Percentiles rank a stretch among this genome's conserved stretches.
Conservation (phyloP, 2,888 invertebrate genomes). For the Beris morrisii region DNA sequence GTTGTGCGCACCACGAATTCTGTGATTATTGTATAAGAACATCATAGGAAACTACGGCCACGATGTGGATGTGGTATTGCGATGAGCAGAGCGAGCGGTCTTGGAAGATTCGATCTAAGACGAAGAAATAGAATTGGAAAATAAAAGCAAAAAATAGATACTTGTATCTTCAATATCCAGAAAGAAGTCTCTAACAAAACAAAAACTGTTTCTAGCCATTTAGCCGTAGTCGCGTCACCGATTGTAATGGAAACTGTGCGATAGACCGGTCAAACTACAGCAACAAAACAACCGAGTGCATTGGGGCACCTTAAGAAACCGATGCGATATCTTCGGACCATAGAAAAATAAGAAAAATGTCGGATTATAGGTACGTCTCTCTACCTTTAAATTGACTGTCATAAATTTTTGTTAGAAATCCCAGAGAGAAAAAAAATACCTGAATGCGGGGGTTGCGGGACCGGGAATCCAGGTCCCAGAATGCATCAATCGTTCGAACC, state of each 20-base stretch:
- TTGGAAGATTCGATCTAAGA: too few species aligned
- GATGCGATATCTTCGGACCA: neutral
- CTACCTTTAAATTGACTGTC: constrained; percentile 33
- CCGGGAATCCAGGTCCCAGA: too few species aligned
- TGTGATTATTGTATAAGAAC: too few species aligned
- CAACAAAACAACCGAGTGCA: neutral
- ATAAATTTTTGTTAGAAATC: constrained; percentile 33
- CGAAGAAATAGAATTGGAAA: too few species aligned
- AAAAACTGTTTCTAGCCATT: constrained; percentile 1
- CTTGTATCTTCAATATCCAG: too few species aligned
- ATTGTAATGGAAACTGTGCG: constrained; percentile 21
- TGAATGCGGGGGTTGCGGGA: constrained; percentile 5
- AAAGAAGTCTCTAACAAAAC: too few species aligned
- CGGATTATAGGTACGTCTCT: constrained; percentile 29
- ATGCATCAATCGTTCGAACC: too few species aligned
- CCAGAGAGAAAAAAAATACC: constrained; percentile 19
- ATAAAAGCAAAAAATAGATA: too few species aligned
- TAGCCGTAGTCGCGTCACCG: constrained; percentile 13
- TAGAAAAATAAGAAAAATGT: constrained; percentile 34
- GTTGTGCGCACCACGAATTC: too few species aligned
- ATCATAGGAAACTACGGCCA: too few species aligned
- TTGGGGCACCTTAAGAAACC: neutral
- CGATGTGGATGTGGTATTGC: too few species aligned
- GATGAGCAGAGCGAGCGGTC: too few species aligned
- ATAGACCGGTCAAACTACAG: constrained; percentile 18